Percentiles rank a stretch among this genome's conserved stretches.
Conservation (phyloP, 2,113 vertebrate species). For the Misgurnus anguillicaudatus region DNA sequence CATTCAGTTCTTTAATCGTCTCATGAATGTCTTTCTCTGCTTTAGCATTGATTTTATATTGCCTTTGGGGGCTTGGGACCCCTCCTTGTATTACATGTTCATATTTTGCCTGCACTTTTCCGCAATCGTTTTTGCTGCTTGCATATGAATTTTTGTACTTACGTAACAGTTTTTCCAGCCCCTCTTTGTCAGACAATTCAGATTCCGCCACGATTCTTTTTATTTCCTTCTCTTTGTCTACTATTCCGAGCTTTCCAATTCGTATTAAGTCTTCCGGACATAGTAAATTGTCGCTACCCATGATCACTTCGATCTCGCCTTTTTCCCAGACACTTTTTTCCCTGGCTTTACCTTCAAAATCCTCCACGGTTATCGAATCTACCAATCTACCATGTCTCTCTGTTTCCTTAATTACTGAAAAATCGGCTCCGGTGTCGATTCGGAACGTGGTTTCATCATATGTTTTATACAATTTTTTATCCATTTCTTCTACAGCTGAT, state of each 20-base stretch:
- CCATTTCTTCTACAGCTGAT: no score
- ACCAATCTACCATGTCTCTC: no score
- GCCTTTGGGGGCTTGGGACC: not conserved
- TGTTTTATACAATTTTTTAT: not conserved
- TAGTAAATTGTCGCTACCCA: not conserved
- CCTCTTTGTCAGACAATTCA: not conserved
- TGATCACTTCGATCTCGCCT: not conserved
- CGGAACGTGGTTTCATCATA: not conserved
- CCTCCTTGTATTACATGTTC: not conserved
- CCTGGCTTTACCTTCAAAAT: not conserved
- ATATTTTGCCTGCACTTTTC: not conserved
- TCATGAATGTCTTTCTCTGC: not conserved
- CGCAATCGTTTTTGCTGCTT: not conserved
- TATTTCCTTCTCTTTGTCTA: not conserved
- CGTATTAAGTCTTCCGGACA: not conserved
- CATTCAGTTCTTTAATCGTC: not conserved
- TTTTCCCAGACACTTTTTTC: not conserved
- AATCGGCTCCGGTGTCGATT: not conserved
- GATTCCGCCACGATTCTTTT: not conserved
- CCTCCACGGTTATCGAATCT: fast-evolving
- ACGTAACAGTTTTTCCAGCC: not conserved
- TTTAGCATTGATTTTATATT: not conserved
- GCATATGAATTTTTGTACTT: not conserved
- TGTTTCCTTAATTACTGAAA: not conserved
- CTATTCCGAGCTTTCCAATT: not conserved